A percentile compares a stretch with the other conserved stretches of the same genome.
Evolutionary conservation across 1,140 invertebrate species (phyloP).

Genomic region (Adoxophyes honmai): DNA sequence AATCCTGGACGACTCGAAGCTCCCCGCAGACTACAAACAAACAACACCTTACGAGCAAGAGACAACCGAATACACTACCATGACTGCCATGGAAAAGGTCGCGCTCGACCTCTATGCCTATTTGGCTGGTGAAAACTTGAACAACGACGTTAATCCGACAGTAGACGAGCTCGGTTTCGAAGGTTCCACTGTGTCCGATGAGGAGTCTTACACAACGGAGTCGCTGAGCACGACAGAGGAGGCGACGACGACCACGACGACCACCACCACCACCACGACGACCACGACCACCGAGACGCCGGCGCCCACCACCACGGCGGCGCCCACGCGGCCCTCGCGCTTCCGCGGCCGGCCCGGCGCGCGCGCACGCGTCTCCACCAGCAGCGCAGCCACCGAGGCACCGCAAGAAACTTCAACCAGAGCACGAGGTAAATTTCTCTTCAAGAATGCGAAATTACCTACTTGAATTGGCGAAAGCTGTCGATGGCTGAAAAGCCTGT

Average conservation of each 20-base stretch:
- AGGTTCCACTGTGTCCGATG: slow-evolving; percentile 46
- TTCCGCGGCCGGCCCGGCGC: slow-evolving; percentile 57
- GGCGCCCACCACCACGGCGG: slow-evolving; percentile 53
- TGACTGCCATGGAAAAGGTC: slow-evolving; percentile 87
- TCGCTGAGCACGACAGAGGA: slow-evolving; percentile 78
- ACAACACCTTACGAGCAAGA: slow-evolving; percentile 74
- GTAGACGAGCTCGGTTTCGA: slow-evolving; percentile 66
- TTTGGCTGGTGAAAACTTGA: slow-evolving; percentile 85
- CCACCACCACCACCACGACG: slow-evolving; percentile 77
- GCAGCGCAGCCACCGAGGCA: slow-evolving; percentile 54
- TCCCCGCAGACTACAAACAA: slow-evolving; percentile 59
- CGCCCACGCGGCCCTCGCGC: slow-evolving; percentile 57
- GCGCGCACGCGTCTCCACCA: slow-evolving; percentile 40
- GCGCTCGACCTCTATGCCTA: slow-evolving; percentile 89
- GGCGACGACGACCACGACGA: slow-evolving; percentile 77
- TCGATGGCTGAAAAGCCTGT: no score
- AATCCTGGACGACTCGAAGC: slow-evolving; percentile 57
- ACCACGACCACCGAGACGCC: slow-evolving; percentile 78
- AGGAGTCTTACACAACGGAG: slow-evolving; percentile 60
- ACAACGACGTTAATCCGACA: slow-evolving; percentile 79
- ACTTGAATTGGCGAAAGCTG: no score
- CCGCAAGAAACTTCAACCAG: slow-evolving; percentile 59
- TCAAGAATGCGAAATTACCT: neutral
- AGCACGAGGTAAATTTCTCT: slow-evolving; percentile 51
- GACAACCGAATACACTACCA: slow-evolving; percentile 81